Evolutionary conservation across 2,113 vertebrate species (phyloP).

Genomic region (Microtus montanus): DNA sequence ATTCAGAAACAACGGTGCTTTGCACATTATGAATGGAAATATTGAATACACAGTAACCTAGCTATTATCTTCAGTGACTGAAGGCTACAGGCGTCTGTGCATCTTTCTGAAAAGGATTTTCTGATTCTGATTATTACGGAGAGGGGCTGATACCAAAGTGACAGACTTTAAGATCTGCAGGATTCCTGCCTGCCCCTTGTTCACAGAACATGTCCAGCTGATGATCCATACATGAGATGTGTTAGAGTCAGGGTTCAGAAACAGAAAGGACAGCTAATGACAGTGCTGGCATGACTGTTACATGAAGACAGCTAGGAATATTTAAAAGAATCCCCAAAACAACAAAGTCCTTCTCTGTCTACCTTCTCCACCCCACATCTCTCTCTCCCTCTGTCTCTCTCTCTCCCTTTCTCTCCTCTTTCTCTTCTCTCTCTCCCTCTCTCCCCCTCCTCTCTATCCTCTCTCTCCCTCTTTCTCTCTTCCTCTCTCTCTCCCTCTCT

Average conservation of each 20-base stretch:
- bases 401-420: too few species aligned
- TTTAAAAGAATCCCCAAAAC: background rate
- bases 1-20: slow-evolving; percentile 53
- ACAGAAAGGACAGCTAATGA: background rate
- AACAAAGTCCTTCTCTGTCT: background rate
- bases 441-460: too few species aligned
- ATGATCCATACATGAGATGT: slow-evolving; percentile 27
- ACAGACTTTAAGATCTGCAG: slow-evolving; percentile 33
- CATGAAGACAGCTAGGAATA: background rate
- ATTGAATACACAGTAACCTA: slow-evolving; percentile 37
- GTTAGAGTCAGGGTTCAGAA: background rate
- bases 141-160: background rate
- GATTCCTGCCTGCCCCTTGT: background rate
- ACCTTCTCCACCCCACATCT: fast-evolving
- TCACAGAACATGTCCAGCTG: background rate
- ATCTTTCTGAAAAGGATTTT: background rate
- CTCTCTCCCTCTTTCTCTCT: too few species aligned
- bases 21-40: slow-evolving; percentile 44
- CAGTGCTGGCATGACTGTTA: background rate
- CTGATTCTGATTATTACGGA: background rate
- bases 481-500: too few species aligned
- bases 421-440: too few species aligned
- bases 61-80: slow-evolving; percentile 54
- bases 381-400: too few species aligned
- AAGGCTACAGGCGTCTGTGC: slow-evolving; percentile 11